These are phyloP conservation scores for Hassar affinis DNA, from an alignment of 2,113 vertebrate genomes.

Conservation along the genomic window DNA sequence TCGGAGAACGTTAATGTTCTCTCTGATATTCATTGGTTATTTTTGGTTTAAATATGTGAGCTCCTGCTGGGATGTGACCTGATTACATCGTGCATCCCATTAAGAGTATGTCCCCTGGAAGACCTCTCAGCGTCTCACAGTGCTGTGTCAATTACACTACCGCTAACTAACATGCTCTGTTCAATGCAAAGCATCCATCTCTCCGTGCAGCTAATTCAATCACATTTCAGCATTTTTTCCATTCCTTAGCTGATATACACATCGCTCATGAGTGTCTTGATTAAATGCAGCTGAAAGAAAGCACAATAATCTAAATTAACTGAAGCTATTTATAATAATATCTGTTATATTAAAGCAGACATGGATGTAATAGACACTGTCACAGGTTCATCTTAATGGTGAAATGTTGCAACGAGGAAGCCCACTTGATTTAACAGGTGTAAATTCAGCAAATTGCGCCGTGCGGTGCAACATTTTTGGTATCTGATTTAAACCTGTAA, in stretches of 20 bases:
- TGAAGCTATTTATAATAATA: neutral
- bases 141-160: slow-evolving; percentile 52
- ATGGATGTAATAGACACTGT: neutral
- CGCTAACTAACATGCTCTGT: slow-evolving; percentile 54
- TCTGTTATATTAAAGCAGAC: neutral
- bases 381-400: neutral
- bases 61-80: slow-evolving; percentile 61
- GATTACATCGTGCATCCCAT: slow-evolving; percentile 60
- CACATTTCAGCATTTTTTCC: slow-evolving; percentile 59
- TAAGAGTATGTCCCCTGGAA: slow-evolving; percentile 56
- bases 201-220: slow-evolving; percentile 62
- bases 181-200: slow-evolving; percentile 49
- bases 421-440: neutral
- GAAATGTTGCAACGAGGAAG: neutral
- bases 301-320: neutral
- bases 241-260: slow-evolving; percentile 49
- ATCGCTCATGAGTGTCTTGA: neutral
- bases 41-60: slow-evolving; percentile 60
- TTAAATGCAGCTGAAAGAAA: slow-evolving; percentile 2
- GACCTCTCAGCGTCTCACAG: slow-evolving; percentile 49
- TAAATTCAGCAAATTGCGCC: neutral
- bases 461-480: neutral
- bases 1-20: slow-evolving; percentile 10
- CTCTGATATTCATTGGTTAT: slow-evolving; percentile 41
- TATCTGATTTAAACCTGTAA: slow-evolving; percentile 11